These are phyloP conservation scores for Rhynchophorus ferrugineus DNA, from an alignment of 1,140 invertebrate genomes.

Conservation along the genomic window DNA sequence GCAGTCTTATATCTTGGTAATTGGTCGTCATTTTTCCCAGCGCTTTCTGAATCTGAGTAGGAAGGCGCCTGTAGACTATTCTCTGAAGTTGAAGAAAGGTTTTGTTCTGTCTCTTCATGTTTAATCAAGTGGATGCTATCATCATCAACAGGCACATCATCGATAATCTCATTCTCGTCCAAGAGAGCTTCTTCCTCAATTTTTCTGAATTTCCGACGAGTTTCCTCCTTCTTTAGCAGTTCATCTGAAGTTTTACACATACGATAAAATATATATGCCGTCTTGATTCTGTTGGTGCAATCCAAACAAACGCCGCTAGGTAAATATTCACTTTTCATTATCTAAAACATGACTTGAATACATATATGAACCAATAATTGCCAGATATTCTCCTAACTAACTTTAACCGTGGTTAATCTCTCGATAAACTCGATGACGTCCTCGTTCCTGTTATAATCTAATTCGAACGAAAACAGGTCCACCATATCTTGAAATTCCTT, in stretches of 20 bases:
- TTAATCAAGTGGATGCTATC: constrained; percentile 9
- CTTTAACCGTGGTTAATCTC: too few relatives aligned
- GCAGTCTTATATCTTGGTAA: neutral
- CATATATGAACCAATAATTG: too few relatives aligned
- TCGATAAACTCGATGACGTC: too few relatives aligned
- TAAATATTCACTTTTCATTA: constrained; percentile 22
- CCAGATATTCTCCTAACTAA: too few relatives aligned
- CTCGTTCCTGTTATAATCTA: too few relatives aligned
- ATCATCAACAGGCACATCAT: constrained; percentile 3
- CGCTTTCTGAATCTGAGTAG: neutral
- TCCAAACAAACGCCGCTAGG: constrained; percentile 22
- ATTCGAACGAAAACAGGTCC: constrained; percentile 23
- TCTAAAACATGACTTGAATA: constrained; percentile 18
- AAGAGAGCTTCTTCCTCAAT: constrained; percentile 20
- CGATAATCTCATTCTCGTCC: constrained; percentile 13
- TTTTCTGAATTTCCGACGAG: constrained; percentile 14
- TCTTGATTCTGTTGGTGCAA: constrained; percentile 22
- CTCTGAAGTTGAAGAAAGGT: neutral
- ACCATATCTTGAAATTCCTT: constrained; percentile 15
- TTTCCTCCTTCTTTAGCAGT: constrained; percentile 23
- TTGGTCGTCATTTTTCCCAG: neutral
- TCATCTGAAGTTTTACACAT: constrained; percentile 25
- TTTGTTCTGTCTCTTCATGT: constrained; percentile 8
- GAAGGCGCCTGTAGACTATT: neutral
- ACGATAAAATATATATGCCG: constrained; percentile 19